Base-by-base conservation (phyloP, 1,140 invertebrate species). In the Leguminivora glycinivorella region DNA sequence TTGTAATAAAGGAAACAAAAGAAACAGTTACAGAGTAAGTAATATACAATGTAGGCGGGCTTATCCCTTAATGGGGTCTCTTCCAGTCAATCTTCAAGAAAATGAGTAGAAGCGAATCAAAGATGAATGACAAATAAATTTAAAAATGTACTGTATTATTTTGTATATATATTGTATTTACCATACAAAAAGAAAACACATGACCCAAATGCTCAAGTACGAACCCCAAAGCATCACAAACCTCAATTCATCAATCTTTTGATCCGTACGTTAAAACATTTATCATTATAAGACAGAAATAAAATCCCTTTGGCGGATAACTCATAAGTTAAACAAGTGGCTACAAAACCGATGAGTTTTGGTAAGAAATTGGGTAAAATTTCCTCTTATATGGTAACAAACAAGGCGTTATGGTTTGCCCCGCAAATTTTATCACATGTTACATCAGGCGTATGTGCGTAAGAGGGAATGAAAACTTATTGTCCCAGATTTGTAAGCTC, bases 241-340 rank as follows among this genome's bases (percentile, higher is more conserved):
- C 4, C 6, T 17, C n/a, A 47, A 47, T 5, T 17, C 43, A 14
- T 47, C n/a, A 3, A 47, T 47, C n/a, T 47, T 47, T 43, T n/a
- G 14, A 43, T 43, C 40, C 31, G 31, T 34, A 34, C 31, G 31
- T 34, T 12, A 38, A 38, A 38, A 38, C 10, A 38, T 38, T n/a
- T n/a, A n/a, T n/a, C n/a, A n/a, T n/a, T n/a, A 38, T 47, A 17
- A 7, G 17, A 47, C 43, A 14, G 14, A 17, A 47, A 47, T 17
- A 24, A 29, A 60, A 60, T n/a, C 12, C 9, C n/a, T 60, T 60
- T 60, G 25, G 26, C 6, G 12, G 25, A 60, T n/a, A 60, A 29
- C 24, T 26, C 56, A 26, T 29, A 79, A 73, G 74, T 67, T 63
- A 69, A 40, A 69, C 72, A 73, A 73, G 70, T 69, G 52, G 25